Conservation (phyloP, 2,888 invertebrate genomes). For the Dasysyrphus tricinctus region DNA sequence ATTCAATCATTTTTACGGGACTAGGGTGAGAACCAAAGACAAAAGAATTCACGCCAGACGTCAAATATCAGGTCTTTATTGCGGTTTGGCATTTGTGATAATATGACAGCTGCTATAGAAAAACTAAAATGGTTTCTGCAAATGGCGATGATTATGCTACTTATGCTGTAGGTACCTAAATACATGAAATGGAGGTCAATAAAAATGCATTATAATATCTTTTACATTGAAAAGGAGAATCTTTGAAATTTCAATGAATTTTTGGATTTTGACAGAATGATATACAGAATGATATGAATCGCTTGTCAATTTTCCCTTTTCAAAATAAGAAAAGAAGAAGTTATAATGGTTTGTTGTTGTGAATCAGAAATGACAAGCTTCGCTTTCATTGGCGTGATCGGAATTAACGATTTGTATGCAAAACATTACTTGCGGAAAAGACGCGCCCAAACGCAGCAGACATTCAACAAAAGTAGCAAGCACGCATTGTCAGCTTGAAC, state of each 20-base stretch:
- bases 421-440: conserved; percentile 42
- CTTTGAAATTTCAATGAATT: conserved; percentile 24
- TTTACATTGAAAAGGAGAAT: conserved; percentile 3
- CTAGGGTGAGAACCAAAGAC: conserved; percentile 63
- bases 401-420: conserved; percentile 64
- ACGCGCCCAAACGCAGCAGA: conserved; percentile 64
- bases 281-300: conserved; percentile 46
- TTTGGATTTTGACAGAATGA: conserved; percentile 37
- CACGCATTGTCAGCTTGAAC: conserved; percentile 30
- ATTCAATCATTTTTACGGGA: conserved; percentile 42
- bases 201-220: background rate
- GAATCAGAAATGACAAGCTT: conserved; percentile 66
- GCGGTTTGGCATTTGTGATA: background rate
- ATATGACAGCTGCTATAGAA: conserved; percentile 6
- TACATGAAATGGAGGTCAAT: conserved; percentile 53
- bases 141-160: background rate
- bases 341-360: conserved; percentile 41
- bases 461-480: background rate
- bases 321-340: conserved; percentile 35
- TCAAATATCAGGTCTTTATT: conserved; percentile 16
- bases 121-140: background rate
- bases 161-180: background rate
- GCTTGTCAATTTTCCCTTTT: conserved; percentile 53
- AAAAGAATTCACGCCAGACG: conserved; percentile 48
- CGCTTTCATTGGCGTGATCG: conserved; percentile 68